These are phyloP conservation scores for Thaumetopoea pityocampa DNA, from an alignment of 1,140 invertebrate species.

Conservation along the genomic window DNA sequence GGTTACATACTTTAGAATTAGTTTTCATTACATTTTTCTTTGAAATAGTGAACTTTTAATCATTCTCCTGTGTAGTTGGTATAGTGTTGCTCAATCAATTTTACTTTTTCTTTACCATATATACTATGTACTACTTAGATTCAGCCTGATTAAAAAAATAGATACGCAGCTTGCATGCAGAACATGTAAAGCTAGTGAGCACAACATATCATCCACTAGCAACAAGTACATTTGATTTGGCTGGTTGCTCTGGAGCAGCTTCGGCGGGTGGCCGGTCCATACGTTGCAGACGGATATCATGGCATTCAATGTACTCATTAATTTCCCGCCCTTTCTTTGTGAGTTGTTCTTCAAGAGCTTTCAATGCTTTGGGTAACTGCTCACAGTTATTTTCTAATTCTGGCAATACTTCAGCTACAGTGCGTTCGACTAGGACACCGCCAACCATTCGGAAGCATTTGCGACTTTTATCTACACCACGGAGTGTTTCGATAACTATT, in stretches of 20 bases:
- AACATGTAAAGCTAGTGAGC: too few species aligned
- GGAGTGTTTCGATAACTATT: slow-evolving; percentile 95
- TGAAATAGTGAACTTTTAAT: too few species aligned
- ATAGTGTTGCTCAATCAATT: too few species aligned
- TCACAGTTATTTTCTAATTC: slow-evolving; percentile 88
- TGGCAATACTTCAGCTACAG: slow-evolving; percentile 93
- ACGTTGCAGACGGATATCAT: slow-evolving; percentile 89
- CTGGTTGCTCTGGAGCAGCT: slow-evolving; percentile 45
- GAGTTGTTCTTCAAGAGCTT: slow-evolving; percentile 87
- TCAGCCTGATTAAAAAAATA: too few species aligned
- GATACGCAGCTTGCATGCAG: too few species aligned
- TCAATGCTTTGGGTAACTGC: slow-evolving; percentile 87
- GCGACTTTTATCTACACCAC: slow-evolving; percentile 88
- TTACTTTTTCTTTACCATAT: too few species aligned
- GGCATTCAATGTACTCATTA: slow-evolving; percentile 94
- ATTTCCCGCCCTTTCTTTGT: slow-evolving; percentile 92
- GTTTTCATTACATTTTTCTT: too few species aligned
- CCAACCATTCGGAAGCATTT: slow-evolving; percentile 97
- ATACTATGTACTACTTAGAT: too few species aligned
- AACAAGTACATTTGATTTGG: slow-evolving; percentile 78
- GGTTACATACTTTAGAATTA: too few species aligned
- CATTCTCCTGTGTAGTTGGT: too few species aligned
- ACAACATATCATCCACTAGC: slow-evolving; percentile 68
- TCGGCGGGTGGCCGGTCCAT: slow-evolving; percentile 73
- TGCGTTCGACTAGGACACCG: slow-evolving; percentile 94